Conservation (phyloP, 2,113 vertebrate species). For the Hemibagrus wyckioides region DNA sequence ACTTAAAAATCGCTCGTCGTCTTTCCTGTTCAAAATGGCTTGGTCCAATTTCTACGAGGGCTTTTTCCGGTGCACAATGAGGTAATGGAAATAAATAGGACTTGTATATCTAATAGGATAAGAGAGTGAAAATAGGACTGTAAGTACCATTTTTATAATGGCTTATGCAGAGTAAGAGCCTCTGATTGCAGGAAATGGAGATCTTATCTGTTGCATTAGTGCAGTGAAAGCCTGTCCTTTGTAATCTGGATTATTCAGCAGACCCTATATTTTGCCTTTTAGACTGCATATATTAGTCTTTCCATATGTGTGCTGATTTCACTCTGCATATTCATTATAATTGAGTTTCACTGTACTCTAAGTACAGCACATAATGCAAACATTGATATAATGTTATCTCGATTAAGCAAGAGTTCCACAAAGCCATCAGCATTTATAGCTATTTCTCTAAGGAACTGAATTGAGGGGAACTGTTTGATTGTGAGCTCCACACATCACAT, state of each 20-base stretch:
- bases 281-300: constrained; percentile 52
- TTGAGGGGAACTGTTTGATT: neutral
- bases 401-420: neutral
- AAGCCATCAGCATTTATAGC: constrained; percentile 9
- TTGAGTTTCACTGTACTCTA: constrained; percentile 6
- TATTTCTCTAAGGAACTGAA: neutral
- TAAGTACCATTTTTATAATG: constrained; percentile 59
- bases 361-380: neutral
- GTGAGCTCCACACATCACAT: neutral
- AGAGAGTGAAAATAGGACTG: constrained; percentile 53
- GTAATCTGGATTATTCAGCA: constrained; percentile 58
- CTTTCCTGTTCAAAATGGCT: constrained; percentile 43
- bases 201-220: constrained; percentile 57
- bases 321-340: constrained; percentile 34
- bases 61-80: constrained; percentile 47
- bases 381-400: neutral
- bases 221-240: constrained; percentile 42
- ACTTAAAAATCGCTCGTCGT: constrained; percentile 41
- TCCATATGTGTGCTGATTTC: constrained; percentile 31
- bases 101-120: constrained; percentile 54
- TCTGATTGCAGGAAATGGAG: constrained; percentile 59
- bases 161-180: constrained; percentile 53
- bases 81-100: constrained; percentile 60
- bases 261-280: constrained; percentile 50
- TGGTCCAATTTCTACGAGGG: constrained; percentile 45